A percentile compares a stretch with the other conserved stretches of the same genome.
These are phyloP conservation scores for Nemopilema nomurai DNA, from an alignment of 30 jellyfish, hydroid and myxozoan genomes.

Conservation along the genomic window DNA sequence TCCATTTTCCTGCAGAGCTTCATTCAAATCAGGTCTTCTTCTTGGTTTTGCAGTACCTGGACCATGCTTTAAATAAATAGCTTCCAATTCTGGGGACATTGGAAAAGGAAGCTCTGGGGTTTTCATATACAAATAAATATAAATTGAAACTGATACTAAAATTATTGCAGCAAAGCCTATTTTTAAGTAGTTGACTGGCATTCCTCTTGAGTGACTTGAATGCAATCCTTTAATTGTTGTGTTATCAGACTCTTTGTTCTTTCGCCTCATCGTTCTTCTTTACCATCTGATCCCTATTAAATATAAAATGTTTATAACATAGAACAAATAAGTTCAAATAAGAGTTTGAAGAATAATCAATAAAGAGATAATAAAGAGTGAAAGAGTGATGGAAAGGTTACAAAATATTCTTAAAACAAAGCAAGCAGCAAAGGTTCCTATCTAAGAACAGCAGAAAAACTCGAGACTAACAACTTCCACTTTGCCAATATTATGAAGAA, in stretches of 20 bases:
- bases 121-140: slow-evolving; percentile 10
- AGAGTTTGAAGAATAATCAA: no score
- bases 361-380: no score
- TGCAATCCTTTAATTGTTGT: neutral
- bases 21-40: slow-evolving; percentile 28
- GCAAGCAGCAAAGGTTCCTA: no score
- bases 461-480: no score
- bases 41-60: slow-evolving; percentile 61
- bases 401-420: no score
- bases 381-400: no score
- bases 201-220: neutral
- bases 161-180: neutral
- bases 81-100: slow-evolving; percentile 54
- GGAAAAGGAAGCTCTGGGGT: slow-evolving; percentile 41
- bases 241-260: neutral
- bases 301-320: no score
- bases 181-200: slow-evolving; percentile 12
- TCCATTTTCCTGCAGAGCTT: neutral
- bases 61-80: slow-evolving; percentile 53
- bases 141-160: slow-evolving; percentile 8
- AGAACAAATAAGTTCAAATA: no score
- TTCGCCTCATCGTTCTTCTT: neutral
- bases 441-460: no score
- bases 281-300: no score
- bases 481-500: no score